These are phyloP conservation scores for Leptobrachium ailaonicum DNA, from an alignment of 2,113 vertebrate species.

Conservation along the genomic window DNA sequence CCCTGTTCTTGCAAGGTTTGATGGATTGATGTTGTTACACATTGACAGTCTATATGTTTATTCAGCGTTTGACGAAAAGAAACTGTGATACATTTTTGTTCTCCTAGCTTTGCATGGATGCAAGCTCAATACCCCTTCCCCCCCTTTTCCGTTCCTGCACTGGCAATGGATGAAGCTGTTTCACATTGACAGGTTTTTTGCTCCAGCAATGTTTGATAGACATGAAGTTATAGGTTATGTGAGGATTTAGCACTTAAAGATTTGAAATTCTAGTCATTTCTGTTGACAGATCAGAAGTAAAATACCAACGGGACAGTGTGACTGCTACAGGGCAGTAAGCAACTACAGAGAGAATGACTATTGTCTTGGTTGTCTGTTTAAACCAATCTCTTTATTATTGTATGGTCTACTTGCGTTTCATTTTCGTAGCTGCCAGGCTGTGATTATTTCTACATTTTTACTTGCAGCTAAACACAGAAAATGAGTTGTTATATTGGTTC, in stretches of 20 bases:
- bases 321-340: constrained; percentile 39
- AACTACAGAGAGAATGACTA: constrained; percentile 22
- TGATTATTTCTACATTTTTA: constrained; percentile 34
- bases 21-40: too few relatives aligned
- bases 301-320: constrained; percentile 34
- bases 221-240: constrained; percentile 13
- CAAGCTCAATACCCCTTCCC: too few relatives aligned
- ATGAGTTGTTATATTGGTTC: neutral
- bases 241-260: constrained; percentile 25
- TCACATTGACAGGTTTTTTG: too few relatives aligned
- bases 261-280: constrained; percentile 33
- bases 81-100: too few relatives aligned
- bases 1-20: too few relatives aligned
- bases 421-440: constrained; percentile 35
- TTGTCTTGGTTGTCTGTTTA: constrained; percentile 31
- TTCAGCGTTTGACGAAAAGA: too few relatives aligned
- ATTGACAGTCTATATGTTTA: too few relatives aligned
- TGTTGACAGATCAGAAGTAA: constrained; percentile 37
- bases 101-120: too few relatives aligned
- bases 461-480: constrained; percentile 19
- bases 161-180: too few relatives aligned
- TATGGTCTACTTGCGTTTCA: constrained; percentile 42
- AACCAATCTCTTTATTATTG: constrained; percentile 44
- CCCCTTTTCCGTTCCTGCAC: too few relatives aligned
- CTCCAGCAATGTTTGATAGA: too few relatives aligned